Evolutionary conservation across 1,140 invertebrate species (phyloP), one percentile per base, ranked within the genome.

Genomic region (Mercenaria mercenaria): DNA sequence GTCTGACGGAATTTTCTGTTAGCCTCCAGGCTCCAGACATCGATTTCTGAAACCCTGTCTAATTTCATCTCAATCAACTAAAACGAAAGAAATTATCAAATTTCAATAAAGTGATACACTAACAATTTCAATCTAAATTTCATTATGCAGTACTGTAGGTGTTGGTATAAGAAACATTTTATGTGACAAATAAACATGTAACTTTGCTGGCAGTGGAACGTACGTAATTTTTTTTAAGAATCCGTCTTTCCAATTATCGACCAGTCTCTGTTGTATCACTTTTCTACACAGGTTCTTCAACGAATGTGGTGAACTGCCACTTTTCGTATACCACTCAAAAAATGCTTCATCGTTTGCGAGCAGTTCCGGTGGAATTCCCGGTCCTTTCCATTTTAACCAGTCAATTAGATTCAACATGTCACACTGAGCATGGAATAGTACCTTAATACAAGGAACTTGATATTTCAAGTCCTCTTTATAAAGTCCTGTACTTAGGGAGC

Each of bases 351-450:
- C 94, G 50, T 94, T 93, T 29, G 93, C 91, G 76, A 95, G 89
- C 39, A 95, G 82, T 79, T 95, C 95, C 10, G 91, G 90, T 10
- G 95, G 94, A 83, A 96, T 95, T 32, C 95, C 95, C 0, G 95
- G 93, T 0, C 95, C 95, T 83, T 96, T 96, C 93, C 94, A 95
- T 52, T 94, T 94, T 10, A 95, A 87, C 95, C 95, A 96, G 84
- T 96, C 95, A 29, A 94, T 92, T 0, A 95, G 89, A 85, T 96
- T 96, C 20, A 96, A 91, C 95, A 96, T 96, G 89, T 96, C 95
- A 92, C 95, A 95, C 81, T 93, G 93, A 72, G 95, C 94, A 81
- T 92, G 84, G 82, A 93, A 95, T 77, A 95, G 89, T 20, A 94
- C 92, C 64, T 94, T 93, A 34, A 94, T 94, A 87, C 94, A 95